Evolutionary conservation across 2,797 vertebrate species (phyloP).

Genomic region (Brachymystax lenok): DNA sequence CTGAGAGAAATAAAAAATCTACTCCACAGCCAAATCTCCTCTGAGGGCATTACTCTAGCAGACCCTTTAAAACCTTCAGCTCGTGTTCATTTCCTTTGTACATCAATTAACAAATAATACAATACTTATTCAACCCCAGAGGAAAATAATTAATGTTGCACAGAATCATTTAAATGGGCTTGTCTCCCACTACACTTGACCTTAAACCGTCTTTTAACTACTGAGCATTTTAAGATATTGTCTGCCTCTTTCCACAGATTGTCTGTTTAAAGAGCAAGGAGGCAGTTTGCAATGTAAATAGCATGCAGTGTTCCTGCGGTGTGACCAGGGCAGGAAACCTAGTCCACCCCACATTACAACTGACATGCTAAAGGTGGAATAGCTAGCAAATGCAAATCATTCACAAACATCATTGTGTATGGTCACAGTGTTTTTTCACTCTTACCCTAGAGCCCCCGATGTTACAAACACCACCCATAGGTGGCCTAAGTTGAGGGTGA

Average conservation of each 20-base stretch:
- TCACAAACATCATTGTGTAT: not conserved
- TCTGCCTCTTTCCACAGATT: not conserved
- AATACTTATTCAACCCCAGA: too few species aligned
- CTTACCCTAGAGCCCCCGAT: conserved; percentile 89
- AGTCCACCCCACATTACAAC: too few species aligned
- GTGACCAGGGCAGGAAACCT: too few species aligned
- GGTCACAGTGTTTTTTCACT: not conserved
- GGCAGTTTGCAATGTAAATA: not conserved
- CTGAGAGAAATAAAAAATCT: too few species aligned
- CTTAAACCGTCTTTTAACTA: not conserved
- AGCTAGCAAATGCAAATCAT: too few species aligned
- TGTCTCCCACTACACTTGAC: not conserved
- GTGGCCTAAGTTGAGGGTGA: conserved; percentile 82
- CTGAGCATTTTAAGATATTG: not conserved
- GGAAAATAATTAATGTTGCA: too few species aligned
- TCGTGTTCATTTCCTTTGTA: too few species aligned
- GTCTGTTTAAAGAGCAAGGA: not conserved
- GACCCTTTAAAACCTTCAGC: too few species aligned
- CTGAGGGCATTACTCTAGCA: too few species aligned
- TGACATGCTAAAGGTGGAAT: too few species aligned
- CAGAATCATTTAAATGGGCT: not conserved
- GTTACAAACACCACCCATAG: conserved; percentile 96
- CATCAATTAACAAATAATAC: too few species aligned
- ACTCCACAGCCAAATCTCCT: too few species aligned
- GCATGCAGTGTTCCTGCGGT: not conserved